These are phyloP conservation scores for Antigone vipio DNA, from an alignment of 2,113 vertebrate genomes.

Conservation along the genomic window DNA sequence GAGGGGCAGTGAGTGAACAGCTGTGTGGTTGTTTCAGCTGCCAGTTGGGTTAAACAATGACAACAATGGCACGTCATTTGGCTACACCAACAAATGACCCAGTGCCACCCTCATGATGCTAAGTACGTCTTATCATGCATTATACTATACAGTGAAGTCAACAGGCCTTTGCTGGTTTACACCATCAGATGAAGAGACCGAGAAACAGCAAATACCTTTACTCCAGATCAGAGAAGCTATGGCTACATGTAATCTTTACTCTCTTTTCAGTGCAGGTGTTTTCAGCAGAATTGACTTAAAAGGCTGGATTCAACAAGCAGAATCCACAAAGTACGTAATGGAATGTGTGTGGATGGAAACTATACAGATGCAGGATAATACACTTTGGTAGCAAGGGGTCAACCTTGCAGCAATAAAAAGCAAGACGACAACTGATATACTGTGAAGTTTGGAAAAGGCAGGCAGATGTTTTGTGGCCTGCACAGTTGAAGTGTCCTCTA, in stretches of 20 bases:
- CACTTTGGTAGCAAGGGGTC: not conserved
- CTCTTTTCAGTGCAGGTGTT: not conserved
- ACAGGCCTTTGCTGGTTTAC: not conserved
- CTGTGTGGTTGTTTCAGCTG: no score
- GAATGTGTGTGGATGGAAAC: not conserved
- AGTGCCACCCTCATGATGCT: rapidly evolving
- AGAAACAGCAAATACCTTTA: not conserved
- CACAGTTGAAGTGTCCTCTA: not conserved
- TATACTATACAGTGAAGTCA: not conserved
- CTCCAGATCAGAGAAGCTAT: not conserved
- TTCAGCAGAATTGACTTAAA: not conserved
- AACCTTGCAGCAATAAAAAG: not conserved
- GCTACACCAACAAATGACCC: not conserved
- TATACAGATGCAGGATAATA: not conserved
- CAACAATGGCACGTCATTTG: not conserved
- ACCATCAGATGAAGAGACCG: not conserved
- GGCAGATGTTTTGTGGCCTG: not conserved
- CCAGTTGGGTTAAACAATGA: not conserved
- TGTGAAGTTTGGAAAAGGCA: not conserved
- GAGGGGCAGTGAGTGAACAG: no score
- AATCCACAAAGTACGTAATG: not conserved
- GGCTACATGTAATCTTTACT: not conserved
- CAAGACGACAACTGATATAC: not conserved
- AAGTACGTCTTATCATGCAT: not conserved
- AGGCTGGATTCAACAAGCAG: not conserved